Evolutionary conservation across 2,888 invertebrate species (phyloP).

Genomic region (Synergus japonicus): DNA sequence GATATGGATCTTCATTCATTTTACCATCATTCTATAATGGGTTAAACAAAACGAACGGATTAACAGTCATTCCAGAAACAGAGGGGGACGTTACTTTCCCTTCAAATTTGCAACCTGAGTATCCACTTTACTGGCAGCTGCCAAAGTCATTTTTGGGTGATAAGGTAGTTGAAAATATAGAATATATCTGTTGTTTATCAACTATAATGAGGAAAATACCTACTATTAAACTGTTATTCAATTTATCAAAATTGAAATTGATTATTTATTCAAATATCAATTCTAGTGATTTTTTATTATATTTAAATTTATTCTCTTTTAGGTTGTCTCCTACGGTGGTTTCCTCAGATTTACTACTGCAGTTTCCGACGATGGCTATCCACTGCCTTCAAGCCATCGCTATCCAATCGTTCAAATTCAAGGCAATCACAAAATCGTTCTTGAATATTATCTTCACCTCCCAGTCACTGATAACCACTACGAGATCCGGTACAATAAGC

Average conservation of each 20-base stretch:
- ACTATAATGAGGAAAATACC: too few species aligned
- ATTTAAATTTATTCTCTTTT: slow-evolving; percentile 54
- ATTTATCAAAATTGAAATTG: too few species aligned
- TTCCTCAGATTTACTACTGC: slow-evolving; percentile 86
- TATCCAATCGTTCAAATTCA: slow-evolving; percentile 92
- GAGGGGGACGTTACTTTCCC: slow-evolving; percentile 80
- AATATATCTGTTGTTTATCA: too few species aligned
- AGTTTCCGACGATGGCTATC: slow-evolving; percentile 82
- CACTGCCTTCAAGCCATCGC: slow-evolving; percentile 80
- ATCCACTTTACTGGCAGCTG: slow-evolving; percentile 90
- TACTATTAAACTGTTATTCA: too few species aligned
- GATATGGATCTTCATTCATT: slow-evolving; percentile 64
- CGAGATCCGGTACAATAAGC: slow-evolving; percentile 76
- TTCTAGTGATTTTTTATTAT: too few species aligned
- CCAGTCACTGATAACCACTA: slow-evolving; percentile 75
- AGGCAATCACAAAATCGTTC: slow-evolving; percentile 85
- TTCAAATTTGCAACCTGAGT: slow-evolving; percentile 79
- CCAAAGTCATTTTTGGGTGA: slow-evolving; percentile 92
- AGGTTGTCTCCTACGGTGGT: slow-evolving; percentile 94
- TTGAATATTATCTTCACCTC: slow-evolving; percentile 83
- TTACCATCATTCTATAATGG: slow-evolving; percentile 75
- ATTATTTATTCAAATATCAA: too few species aligned
- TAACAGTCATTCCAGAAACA: slow-evolving; percentile 82
- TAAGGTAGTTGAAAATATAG: slow-evolving; percentile 77
- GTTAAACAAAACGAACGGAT: slow-evolving; percentile 80